Percentiles rank a stretch among this genome's conserved stretches.
phyloP scores from a whole-genome alignment of 2,113 vertebrate genomes.

The Amazona guildingii region DNA sequence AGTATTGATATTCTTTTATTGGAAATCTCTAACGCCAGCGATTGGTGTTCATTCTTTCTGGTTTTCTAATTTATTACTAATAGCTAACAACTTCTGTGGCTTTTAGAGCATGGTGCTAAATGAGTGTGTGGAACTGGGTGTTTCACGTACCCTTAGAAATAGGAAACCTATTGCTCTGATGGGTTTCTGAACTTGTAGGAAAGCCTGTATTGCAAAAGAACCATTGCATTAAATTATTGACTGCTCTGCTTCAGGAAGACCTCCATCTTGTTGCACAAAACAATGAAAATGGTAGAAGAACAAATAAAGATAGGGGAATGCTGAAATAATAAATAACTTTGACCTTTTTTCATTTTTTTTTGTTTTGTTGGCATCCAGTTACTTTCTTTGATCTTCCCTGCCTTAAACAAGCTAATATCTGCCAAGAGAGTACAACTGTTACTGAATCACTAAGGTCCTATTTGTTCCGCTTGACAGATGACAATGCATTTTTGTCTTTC shows the following conservation, averaged over 20 bases:
- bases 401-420: conserved; percentile 55
- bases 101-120: not conserved
- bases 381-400: conserved; percentile 68
- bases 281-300: conserved; percentile 47
- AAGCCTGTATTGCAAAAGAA: not conserved
- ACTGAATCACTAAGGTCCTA: conserved; percentile 59
- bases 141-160: not conserved
- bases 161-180: not conserved
- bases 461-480: conserved; percentile 61
- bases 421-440: conserved; percentile 62
- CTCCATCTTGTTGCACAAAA: conserved; percentile 57
- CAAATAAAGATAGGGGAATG: conserved; percentile 54
- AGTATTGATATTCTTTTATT: not conserved
- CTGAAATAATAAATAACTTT: conserved; percentile 70
- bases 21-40: not conserved
- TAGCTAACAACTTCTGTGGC: not conserved
- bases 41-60: not conserved
- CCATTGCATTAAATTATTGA: conserved; percentile 6
- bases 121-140: not conserved
- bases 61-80: not conserved
- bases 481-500: conserved; percentile 45
- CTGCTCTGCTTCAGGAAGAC: conserved; percentile 20
- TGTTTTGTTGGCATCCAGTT: conserved; percentile 33
- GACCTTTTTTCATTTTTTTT: conserved; percentile 16
- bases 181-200: not conserved